Evolutionary conservation across 1,140 invertebrate species (phyloP), one percentile per base, ranked within the genome.

Genomic region (Micrasema longulum): DNA sequence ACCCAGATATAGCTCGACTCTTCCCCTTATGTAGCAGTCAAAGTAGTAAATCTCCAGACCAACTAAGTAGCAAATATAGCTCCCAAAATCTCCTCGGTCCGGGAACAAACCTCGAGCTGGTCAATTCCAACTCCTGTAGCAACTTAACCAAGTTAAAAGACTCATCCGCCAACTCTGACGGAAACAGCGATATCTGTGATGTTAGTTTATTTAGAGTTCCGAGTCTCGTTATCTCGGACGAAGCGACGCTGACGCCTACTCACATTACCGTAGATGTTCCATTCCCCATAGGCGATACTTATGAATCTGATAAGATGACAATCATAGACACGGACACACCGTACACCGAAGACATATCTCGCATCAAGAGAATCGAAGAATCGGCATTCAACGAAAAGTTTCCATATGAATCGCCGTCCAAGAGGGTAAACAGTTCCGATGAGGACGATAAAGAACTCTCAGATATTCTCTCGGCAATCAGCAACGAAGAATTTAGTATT

Each of bases 401-500:
- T 12, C 55, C 67, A 1, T 47, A n/a, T 4, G 70, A 75, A 36
- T 75, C 66, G 2, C 74, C 74, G n/a, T n/a, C 22, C 12, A 72
- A 67, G 16, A 65, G 66, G 18, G 43, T 48, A 41, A 66, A 66
- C 12, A 75, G 74, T 66, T 70, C 70, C 3, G 73, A 74, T 9
- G 66, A 60, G 1, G 67, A 82, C 38, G 82, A 84, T 22, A 81
- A 80, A 75, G 82, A 84, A 70, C 80, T 79, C 70, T 81, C 79
- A 60, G 89, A 88, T 76, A 87, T 89, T 2, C 81, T 90, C 31
- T 89, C 88, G 66, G 89, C 87, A 73, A 89, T 90, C 69, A 89
- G 89, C 79, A 90, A 89, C 74, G 89, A 91, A 78, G 89, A 91
- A 79, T 88, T 85, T 78, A 90, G 89, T 78, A 84, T 90, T 76